These are phyloP conservation scores for Aptenodytes patagonicus DNA, from an alignment of 2,113 vertebrate species.

Conservation along the genomic window DNA sequence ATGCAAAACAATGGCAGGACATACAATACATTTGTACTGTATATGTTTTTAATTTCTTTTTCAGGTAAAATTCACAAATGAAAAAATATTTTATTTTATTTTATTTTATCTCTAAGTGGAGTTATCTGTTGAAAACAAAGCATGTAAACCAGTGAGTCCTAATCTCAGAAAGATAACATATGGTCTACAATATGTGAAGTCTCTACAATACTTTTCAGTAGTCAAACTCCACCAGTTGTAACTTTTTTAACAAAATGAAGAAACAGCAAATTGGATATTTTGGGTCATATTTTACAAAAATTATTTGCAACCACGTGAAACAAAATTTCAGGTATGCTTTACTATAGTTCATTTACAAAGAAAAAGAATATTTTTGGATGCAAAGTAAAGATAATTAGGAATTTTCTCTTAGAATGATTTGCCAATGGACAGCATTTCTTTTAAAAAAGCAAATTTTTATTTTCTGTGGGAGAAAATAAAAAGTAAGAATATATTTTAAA, in stretches of 20 bases:
- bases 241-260: not conserved
- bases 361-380: not conserved
- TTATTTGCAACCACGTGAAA: not conserved
- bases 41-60: not conserved
- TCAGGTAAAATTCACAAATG: not conserved
- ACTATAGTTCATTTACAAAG: not conserved
- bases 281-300: not conserved
- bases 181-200: not conserved
- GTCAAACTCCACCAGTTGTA: not conserved
- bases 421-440: not conserved
- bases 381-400: not conserved
- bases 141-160: not conserved
- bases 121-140: not conserved
- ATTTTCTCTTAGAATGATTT: not conserved
- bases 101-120: not conserved
- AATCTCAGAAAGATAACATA: not conserved
- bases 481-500: not conserved
- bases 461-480: not conserved
- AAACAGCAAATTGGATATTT: not conserved
- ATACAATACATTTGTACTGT: fast-evolving
- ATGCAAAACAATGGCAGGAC: not conserved
- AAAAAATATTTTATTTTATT: not conserved
- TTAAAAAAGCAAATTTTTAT: not conserved
- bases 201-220: not conserved
- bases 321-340: not conserved